These are phyloP conservation scores for Calameuta pallipes DNA, from an alignment of 2,888 invertebrate species.

Conservation along the genomic window DNA sequence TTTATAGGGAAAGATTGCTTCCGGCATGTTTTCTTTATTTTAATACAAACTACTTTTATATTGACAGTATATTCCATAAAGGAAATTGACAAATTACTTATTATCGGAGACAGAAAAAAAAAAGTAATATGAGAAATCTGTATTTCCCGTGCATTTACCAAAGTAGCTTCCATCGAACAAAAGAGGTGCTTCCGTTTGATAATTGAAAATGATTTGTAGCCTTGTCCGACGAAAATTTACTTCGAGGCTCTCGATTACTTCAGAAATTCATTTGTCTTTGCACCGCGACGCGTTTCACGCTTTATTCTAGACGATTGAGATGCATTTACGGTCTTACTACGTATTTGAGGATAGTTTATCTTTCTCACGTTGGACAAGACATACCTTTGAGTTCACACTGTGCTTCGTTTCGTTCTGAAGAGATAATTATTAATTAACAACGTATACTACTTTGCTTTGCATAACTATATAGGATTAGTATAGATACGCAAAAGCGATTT, in stretches of 20 bases:
- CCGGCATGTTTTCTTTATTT: background rate
- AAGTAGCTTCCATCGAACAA: slow-evolving; percentile 17
- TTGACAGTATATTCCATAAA: background rate
- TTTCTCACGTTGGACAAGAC: background rate
- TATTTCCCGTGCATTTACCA: slow-evolving; percentile 32
- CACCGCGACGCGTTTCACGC: background rate
- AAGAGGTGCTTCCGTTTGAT: background rate
- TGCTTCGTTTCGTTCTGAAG: slow-evolving; percentile 4
- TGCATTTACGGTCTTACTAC: background rate
- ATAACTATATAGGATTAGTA: slow-evolving; percentile 42
- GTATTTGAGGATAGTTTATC: background rate
- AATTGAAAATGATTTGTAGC: background rate
- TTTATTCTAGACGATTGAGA: background rate
- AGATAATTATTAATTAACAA: slow-evolving; percentile 12
- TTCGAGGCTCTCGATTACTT: background rate
- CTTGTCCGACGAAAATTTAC: background rate
- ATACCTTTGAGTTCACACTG: background rate
- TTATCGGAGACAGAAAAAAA: background rate
- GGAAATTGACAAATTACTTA: background rate
- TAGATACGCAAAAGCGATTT: slow-evolving; percentile 43
- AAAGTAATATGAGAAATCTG: slow-evolving; percentile 15
- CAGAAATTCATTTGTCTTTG: background rate
- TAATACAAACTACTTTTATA: background rate
- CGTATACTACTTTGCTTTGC: slow-evolving; percentile 34
- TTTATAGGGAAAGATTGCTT: background rate